Conservation (phyloP, 2,797 vertebrate species). For the Falco berigora region DNA sequence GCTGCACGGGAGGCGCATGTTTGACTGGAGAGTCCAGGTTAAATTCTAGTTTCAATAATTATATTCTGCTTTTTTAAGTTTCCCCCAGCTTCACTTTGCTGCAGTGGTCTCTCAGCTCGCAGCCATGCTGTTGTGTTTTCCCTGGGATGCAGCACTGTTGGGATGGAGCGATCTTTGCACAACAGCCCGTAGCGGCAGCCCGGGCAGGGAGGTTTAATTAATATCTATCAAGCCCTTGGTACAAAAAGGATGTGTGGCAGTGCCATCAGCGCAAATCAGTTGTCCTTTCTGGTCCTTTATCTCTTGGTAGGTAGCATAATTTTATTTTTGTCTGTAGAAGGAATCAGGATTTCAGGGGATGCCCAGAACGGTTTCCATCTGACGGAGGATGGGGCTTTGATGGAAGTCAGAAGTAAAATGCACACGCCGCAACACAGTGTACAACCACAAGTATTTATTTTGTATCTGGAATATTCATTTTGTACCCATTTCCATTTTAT, state of each 20-base stretch:
- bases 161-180: not conserved
- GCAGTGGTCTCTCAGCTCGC: not conserved
- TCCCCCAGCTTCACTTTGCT: not conserved
- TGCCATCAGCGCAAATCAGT: not conserved
- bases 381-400: not conserved
- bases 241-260: not conserved
- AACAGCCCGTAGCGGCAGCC: not conserved
- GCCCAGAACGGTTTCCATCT: not conserved
- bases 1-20: not conserved
- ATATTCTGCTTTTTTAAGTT: not conserved
- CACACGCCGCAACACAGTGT: accelerated
- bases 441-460: constrained; percentile 20
- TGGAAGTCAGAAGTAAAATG: not conserved
- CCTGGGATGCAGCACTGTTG: not conserved
- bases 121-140: not conserved
- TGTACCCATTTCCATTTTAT: constrained; percentile 40
- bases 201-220: not conserved
- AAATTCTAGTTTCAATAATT: not conserved
- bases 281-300: not conserved
- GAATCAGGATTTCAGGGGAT: not conserved
- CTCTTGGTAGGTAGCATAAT: not conserved
- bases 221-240: not conserved
- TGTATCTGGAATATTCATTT: constrained; percentile 59
- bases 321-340: not conserved
- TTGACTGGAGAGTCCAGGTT: not conserved